phyloP scores from a whole-genome alignment of 2,113 vertebrate genomes.

The Talpa occidentalis region DNA sequence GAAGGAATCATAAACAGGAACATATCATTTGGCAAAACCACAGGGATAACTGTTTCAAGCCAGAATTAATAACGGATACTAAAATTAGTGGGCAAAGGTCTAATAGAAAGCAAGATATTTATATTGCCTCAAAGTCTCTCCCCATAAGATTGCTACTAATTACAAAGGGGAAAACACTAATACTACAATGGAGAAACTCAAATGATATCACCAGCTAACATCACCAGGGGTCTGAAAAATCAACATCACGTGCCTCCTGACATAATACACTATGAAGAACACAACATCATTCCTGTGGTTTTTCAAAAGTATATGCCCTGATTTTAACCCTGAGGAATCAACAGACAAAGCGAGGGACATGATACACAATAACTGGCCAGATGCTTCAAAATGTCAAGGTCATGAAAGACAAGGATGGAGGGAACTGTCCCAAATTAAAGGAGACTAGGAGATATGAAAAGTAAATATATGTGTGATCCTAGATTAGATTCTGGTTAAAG shows the following conservation, averaged over 20 bases:
- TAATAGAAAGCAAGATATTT: background rate
- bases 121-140: background rate
- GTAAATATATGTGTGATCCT: background rate
- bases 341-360: background rate
- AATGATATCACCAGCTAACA: background rate
- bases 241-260: accelerated
- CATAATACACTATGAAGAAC: background rate
- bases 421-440: background rate
- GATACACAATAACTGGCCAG: background rate
- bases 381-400: background rate
- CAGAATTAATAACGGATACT: conserved; percentile 44
- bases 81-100: conserved; percentile 36
- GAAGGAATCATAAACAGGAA: conserved; percentile 50
- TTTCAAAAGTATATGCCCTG: background rate
- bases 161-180: background rate
- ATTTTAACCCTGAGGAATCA: background rate
- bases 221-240: background rate
- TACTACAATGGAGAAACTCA: background rate
- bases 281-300: background rate
- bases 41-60: conserved; percentile 25
- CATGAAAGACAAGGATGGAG: background rate
- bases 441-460: background rate
- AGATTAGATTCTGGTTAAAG: background rate
- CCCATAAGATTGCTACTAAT: background rate
- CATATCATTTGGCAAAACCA: conserved; percentile 32